Conservation (phyloP, 2,113 vertebrate genomes). For the Corydoras sp. region DNA sequence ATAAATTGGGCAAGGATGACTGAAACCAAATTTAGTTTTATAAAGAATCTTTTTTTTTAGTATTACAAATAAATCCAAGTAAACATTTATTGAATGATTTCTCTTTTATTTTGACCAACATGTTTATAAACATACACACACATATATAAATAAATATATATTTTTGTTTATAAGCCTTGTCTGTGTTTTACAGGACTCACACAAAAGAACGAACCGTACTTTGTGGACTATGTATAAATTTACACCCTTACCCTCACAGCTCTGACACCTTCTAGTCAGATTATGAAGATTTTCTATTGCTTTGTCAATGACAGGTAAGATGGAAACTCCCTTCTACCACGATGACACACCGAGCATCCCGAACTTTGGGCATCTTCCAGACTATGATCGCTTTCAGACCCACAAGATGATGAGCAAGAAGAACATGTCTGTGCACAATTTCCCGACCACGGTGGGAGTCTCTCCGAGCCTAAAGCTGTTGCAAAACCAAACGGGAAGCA, state of each 20-base stretch:
- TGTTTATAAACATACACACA: neutral
- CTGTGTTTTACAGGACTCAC: conserved; percentile 14
- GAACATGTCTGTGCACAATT: conserved; percentile 55
- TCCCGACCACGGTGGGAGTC: conserved; percentile 27
- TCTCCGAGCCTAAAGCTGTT: conserved; percentile 43
- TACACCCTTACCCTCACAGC: no score
- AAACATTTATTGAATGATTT: neutral
- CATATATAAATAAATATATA: neutral
- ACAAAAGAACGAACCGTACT: neutral
- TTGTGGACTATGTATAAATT: neutral
- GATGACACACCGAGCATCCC: conserved; percentile 55
- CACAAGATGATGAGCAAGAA: conserved; percentile 69
- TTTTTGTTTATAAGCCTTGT: neutral
- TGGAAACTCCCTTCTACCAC: conserved; percentile 73
- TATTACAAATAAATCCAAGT: neutral
- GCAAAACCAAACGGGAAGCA: conserved; percentile 37
- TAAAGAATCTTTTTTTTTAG: neutral
- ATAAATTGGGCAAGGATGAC: no score
- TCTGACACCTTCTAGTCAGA: conserved; percentile 48
- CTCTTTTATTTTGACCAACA: neutral
- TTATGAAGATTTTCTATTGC: conserved; percentile 59
- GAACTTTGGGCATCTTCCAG: conserved; percentile 53
- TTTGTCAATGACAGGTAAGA: conserved; percentile 58
- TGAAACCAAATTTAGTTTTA: neutral
- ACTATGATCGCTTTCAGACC: conserved; percentile 60